Conservation (phyloP, 1,140 invertebrate genomes). For the Drosophila equinoxialis region DNA sequence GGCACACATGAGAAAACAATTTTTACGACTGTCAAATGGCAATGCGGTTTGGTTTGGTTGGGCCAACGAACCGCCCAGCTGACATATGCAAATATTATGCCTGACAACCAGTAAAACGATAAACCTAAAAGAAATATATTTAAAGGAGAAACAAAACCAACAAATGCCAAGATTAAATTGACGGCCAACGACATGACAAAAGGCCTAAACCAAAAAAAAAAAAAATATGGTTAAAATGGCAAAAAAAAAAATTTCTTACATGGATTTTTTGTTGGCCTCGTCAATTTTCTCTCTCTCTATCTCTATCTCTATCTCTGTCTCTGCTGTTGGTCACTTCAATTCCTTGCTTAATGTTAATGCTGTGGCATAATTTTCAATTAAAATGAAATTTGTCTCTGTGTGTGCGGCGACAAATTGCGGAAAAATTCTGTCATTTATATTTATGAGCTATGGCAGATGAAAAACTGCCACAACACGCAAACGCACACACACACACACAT, state of each 20-base stretch:
- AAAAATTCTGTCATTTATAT: conserved; percentile 74
- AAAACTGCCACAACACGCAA: conserved; percentile 47
- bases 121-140: conserved; percentile 32
- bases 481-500: not conserved
- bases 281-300: not conserved
- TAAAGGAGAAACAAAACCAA: not conserved
- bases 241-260: conserved; percentile 35
- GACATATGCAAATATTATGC: conserved; percentile 66
- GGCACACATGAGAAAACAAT: conserved; percentile 79
- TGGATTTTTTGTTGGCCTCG: not conserved
- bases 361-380: conserved; percentile 80
- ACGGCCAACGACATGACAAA: conserved; percentile 24
- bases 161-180: conserved; percentile 40
- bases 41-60: conserved; percentile 30
- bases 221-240: conserved; percentile 1
- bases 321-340: conserved; percentile 37
- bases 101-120: conserved; percentile 58
- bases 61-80: conserved; percentile 59
- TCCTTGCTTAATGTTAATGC: conserved; percentile 71
- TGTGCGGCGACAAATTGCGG: conserved; percentile 62
- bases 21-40: conserved; percentile 63
- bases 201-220: conserved; percentile 30
- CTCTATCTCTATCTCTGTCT: no score
- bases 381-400: conserved; percentile 77
- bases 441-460: conserved; percentile 65